Evolutionary conservation across 2,797 vertebrate genomes (phyloP).

Genomic region (Semaprochilodus insignis): DNA sequence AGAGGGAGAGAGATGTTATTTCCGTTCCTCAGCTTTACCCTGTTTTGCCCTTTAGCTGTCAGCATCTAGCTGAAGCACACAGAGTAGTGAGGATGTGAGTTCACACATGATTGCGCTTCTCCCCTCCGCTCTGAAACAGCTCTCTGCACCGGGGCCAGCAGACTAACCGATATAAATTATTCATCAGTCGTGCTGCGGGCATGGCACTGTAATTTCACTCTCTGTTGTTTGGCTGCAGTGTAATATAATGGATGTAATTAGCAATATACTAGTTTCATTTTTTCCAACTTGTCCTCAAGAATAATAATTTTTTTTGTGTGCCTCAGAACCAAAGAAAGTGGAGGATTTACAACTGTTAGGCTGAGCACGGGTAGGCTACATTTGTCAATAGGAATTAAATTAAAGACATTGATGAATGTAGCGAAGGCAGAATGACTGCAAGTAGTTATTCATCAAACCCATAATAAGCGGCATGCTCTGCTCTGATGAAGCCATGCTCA

Average conservation of each 20-base stretch:
- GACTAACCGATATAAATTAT: slow-evolving; percentile 61
- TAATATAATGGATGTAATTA: slow-evolving; percentile 50
- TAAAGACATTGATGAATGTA: slow-evolving; percentile 36
- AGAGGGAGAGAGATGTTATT: slow-evolving; percentile 28
- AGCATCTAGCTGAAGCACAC: slow-evolving; percentile 46
- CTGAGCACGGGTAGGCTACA: background rate
- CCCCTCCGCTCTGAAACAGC: slow-evolving; percentile 14
- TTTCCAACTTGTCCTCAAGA: background rate
- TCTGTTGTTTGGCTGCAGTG: background rate
- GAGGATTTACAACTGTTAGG: background rate
- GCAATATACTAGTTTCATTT: slow-evolving; percentile 24
- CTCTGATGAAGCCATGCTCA: slow-evolving; percentile 64
- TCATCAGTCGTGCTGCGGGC: slow-evolving; percentile 51
- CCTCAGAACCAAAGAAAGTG: background rate
- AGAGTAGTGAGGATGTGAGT: slow-evolving; percentile 49
- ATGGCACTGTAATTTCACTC: slow-evolving; percentile 36
- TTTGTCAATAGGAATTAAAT: slow-evolving; percentile 33
- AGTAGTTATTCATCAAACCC: slow-evolving; percentile 35
- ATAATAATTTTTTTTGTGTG: background rate
- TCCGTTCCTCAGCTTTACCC: slow-evolving; percentile 17
- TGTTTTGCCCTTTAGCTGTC: slow-evolving; percentile 53
- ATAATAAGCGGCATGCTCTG: slow-evolving; percentile 1
- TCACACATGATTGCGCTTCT: slow-evolving; percentile 54
- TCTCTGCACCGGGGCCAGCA: slow-evolving; percentile 43
- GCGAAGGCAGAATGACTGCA: slow-evolving; percentile 17